Evolutionary conservation across 2,113 vertebrate genomes (phyloP).

Genomic region (Oncorhynchus mykiss): DNA sequence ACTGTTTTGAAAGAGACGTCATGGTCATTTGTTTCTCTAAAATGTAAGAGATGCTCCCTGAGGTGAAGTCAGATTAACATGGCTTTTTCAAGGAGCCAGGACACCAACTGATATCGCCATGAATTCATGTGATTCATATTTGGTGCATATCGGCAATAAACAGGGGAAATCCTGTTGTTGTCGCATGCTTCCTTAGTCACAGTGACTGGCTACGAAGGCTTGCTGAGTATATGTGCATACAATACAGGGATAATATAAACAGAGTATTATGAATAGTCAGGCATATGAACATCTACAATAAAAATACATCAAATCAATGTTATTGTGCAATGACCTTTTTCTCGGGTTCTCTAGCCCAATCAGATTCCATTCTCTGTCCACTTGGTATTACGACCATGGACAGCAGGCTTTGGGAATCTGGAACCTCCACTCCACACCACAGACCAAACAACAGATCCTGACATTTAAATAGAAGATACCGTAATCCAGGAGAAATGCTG

Average conservation of each 20-base stretch:
- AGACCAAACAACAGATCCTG: conserved; percentile 45
- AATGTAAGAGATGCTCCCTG: no score
- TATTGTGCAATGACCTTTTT: conserved; percentile 50
- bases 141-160: no score
- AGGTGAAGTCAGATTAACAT: no score
- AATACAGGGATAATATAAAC: background rate
- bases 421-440: conserved; percentile 48
- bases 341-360: conserved; percentile 39
- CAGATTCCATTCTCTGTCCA: conserved; percentile 29
- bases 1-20: no score
- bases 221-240: background rate
- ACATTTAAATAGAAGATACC: conserved; percentile 77
- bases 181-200: no score
- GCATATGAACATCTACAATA: background rate
- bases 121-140: no score
- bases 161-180: no score
- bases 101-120: no score
- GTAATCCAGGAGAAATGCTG: conserved; percentile 63
- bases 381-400: conserved; percentile 38
- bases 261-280: background rate
- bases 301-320: background rate
- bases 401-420: conserved; percentile 44
- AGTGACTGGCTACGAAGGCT: background rate
- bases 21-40: no score
- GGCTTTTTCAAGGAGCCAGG: no score